Base-by-base conservation (phyloP, 2,797 vertebrate species). In the Vespertilio murinus region DNA sequence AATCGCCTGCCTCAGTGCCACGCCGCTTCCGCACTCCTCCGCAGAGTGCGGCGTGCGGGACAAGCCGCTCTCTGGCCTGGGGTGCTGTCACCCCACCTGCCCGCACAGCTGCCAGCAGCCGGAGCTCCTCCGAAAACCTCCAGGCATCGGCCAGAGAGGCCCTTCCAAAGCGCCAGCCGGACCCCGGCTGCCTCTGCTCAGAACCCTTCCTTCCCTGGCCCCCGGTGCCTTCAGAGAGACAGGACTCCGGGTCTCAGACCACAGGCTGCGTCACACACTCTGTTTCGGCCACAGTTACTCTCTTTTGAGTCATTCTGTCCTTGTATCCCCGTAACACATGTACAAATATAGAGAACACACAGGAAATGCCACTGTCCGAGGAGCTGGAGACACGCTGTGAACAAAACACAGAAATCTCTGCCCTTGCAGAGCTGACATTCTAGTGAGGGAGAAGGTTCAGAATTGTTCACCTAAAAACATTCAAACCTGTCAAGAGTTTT, bases 221-320 rank as follows among this genome's bases (percentile, higher is more conserved):
- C 74, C 78, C 83, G 23, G 6, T 16, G 22, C 80, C 49, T 85
- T 85, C 91, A n/a, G 28, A 89, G 85, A 81, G 75, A 80, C 33
- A 42, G 40, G 52, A 14, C 52, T 52, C 87, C 3, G 0, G 30
- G 67, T 65, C 56, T 95, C 65, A 74, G 56, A 40, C 18, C 65
- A 10, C 17, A 2, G 12, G 30, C 8, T 2, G 75, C 35, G 3
- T 45, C 54, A 30, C 40, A 38, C 30, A 13, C 23, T 91, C 33
- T 1, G 4, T 74, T 54, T 33, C 42, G 40, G 83, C 78, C 73
- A 59, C 8, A 9, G 40, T 30, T 20, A 23, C 3, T 9, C 33
- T 22, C 45, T 42, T 70, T 65, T 16, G 4, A 16, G 70, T 87
- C 40, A 47, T 38, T 42, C 82, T 54, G 54, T 80, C 88, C 81